These are phyloP conservation scores for Cyrtorhinus lividipennis DNA, from an alignment of 1,140 invertebrate genomes.

Conservation along the genomic window DNA sequence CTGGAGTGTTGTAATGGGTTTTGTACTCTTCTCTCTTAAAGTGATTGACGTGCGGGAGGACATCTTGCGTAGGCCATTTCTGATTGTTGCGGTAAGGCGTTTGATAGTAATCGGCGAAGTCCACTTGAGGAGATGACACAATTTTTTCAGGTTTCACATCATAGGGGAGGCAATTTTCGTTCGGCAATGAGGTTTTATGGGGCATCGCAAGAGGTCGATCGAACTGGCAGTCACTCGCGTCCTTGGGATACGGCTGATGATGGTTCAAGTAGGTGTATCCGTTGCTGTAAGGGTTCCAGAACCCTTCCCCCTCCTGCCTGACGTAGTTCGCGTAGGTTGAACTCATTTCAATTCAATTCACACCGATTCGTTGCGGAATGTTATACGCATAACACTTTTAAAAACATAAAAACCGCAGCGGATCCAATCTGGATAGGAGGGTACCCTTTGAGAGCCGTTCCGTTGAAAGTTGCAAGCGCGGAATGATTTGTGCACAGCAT, in stretches of 20 bases:
- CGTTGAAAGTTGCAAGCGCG: slow-evolving; percentile 4
- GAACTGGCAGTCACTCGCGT: background rate
- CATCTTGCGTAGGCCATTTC: background rate
- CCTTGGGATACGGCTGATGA: background rate
- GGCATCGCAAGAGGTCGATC: background rate
- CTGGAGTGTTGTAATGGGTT: background rate
- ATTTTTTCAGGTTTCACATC: background rate
- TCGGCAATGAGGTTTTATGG: background rate
- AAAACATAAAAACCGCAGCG: slow-evolving; percentile 7
- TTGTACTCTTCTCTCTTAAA: background rate
- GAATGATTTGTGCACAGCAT: slow-evolving; percentile 14
- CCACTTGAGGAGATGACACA: background rate
- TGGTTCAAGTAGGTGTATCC: background rate
- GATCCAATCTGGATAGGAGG: slow-evolving; percentile 12
- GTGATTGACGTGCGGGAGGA: background rate
- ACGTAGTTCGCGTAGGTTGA: slow-evolving; percentile 4
- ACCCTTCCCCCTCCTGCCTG: background rate
- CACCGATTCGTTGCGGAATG: background rate
- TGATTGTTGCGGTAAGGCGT: background rate
- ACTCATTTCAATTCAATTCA: background rate
- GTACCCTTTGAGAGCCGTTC: background rate
- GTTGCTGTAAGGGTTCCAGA: background rate
- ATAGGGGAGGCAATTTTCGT: background rate
- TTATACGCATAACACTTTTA: slow-evolving; percentile 1
- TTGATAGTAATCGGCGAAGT: background rate